Base-by-base conservation (phyloP, 2,888 invertebrate species). In the Cryptops parisi region DNA sequence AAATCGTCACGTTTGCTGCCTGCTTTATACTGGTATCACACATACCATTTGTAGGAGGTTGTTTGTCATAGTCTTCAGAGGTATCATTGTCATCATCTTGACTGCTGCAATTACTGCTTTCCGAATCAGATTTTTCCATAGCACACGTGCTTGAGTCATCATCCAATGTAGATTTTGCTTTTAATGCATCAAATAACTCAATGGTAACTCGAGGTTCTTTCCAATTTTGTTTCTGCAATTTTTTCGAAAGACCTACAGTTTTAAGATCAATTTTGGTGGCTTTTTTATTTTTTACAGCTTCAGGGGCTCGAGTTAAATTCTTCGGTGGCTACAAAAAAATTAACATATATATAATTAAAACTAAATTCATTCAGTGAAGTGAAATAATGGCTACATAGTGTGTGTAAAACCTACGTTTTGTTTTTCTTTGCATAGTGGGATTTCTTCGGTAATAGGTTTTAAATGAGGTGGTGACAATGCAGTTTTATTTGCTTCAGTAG, bases 401-500 rank as follows among this genome's bases (percentile, higher is more conserved):
- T n/a, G n/a, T n/a, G n/a, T n/a, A n/a, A n/a, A n/a, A n/a, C n/a
- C n/a, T n/a, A n/a, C n/a, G n/a, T n/a, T n/a, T n/a, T n/a, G 33
- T 41, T 55, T 52, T 17, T 3, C 39, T 38, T 55, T 55, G 47
- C 51, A 47, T 12, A 17, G 44, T 21, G 51, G 50, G 15, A 40
- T 22, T 4, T 48, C 55, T 38, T 53, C 55, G 5, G 48, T 45
- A 6, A 47, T 58, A 4, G 56, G 48, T 43, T 52, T 55, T 38
- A 58, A 44, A 52, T 49, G 52, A 26, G 49, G 44, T n/a, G 47
- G 53, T 12, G 63, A 62, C 53, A 21, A 43, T 43, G 9, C n/a
- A 25, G 64, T 60, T 47, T 52, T 44, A 25, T 41, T 17, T n/a
- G 46, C 26, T 2, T 24, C 45, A 6, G 39, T 40, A 1, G 53